Percentiles rank a stretch among this genome's conserved stretches.
Conservation (phyloP, 2,797 vertebrate genomes). For the Spheniscus humboldti region DNA sequence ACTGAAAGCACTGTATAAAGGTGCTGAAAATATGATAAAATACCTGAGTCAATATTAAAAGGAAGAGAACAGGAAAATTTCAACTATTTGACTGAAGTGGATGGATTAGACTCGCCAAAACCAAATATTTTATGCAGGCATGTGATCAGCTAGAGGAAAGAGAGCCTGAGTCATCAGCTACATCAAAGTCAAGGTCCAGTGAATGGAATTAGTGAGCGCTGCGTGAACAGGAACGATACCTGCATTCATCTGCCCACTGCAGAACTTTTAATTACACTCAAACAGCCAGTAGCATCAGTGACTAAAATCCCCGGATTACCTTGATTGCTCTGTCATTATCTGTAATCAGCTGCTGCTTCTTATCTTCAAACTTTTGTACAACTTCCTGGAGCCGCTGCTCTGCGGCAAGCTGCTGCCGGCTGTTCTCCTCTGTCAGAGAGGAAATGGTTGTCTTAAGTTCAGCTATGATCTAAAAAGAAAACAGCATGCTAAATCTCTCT, state of each 20-base stretch:
- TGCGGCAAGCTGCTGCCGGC: slow-evolving; percentile 75
- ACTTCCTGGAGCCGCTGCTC: slow-evolving; percentile 81
- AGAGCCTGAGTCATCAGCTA: slow-evolving; percentile 42
- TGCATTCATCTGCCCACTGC: slow-evolving; percentile 48
- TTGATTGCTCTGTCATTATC: slow-evolving; percentile 77
- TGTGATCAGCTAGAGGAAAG: slow-evolving; percentile 20
- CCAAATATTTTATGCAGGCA: neutral
- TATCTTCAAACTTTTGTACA: slow-evolving; percentile 79
- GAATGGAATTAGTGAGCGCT: slow-evolving; percentile 23
- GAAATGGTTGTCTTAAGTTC: slow-evolving; percentile 82
- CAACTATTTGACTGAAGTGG: slow-evolving; percentile 31
- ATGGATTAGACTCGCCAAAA: slow-evolving; percentile 29
- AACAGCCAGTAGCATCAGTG: slow-evolving; percentile 64
- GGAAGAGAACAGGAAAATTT: slow-evolving; percentile 29
- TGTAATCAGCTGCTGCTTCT: slow-evolving; percentile 81
- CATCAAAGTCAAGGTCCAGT: slow-evolving; percentile 45
- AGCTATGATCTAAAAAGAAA: slow-evolving; percentile 81
- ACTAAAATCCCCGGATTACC: slow-evolving; percentile 72
- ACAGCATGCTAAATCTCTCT: slow-evolving; percentile 50
- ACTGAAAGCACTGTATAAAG: neutral
- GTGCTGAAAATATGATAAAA: neutral
- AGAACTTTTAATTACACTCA: slow-evolving; percentile 59
- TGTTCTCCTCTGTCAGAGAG: slow-evolving; percentile 79
- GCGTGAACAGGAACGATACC: slow-evolving; percentile 33
- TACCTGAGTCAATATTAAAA: neutral